Evolutionary conservation across 53 echinoderm and acorn worm species (phyloP), one percentile per base, ranked within the genome.

Genomic region (Echinarachnius parma): DNA sequence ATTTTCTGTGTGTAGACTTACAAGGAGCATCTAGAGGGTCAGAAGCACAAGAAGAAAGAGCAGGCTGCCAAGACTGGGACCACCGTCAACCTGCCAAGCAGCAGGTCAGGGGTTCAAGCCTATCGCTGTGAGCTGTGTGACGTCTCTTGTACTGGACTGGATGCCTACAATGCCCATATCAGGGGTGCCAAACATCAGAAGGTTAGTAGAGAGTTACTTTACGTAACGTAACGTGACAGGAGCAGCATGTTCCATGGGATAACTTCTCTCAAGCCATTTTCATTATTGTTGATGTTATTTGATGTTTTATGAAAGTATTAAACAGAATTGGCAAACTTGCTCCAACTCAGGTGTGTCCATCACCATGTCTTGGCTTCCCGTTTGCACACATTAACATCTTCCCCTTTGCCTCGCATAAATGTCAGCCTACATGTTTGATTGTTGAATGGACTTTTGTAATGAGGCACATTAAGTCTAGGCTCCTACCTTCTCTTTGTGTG

Each of bases 21-120:
- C 85, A 80, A 80, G 15, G 96, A 96, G 52, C 98, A 96, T 83
- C 81, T 96, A 0, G 98, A 96, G 21, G 98, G 98, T n/a, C 98
- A 96, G 57, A 96, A 91, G 75, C 98, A 96, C 75, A 96, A 96
- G 91, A 96, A 96, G 85, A 96, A 96, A 58, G 98, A 89, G 64
- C 42, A 52, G 13, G 85, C 85, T 10, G 27, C 47, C 24, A 89
- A 89, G 66, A 76, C 72, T 3, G 81, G 84, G 9, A 72, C 65
- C 2, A 69, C 48, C 21, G 78, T 46, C 61, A 60, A 66, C 29
- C 54, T 66, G 18, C 77, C 77, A 34, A 77, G 77, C 66, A 83
- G 83, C 59, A 75, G 77, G 77, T 72, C 74, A 11, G 74, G 74
- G 44, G 74, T 72, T 56, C 83, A 77, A 28, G 77, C 83, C 46